A percentile compares a stretch with the other conserved stretches of the same genome.
Conservation (phyloP, 2,888 invertebrate genomes). For the Erebia epiphron region DNA sequence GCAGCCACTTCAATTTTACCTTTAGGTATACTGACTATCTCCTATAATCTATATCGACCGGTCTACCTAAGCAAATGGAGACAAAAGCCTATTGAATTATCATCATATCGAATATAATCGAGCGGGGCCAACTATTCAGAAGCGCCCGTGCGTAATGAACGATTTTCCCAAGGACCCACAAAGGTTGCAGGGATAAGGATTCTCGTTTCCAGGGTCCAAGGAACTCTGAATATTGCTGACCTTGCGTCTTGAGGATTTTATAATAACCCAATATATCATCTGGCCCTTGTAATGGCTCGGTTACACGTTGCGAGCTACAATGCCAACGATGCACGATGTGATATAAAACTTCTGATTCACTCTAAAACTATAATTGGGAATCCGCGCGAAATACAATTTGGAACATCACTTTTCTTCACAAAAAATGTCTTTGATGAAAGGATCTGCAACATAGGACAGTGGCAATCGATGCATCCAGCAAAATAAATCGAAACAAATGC, state of each 20-base stretch:
- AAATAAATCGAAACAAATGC: too few species aligned
- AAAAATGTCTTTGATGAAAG: too few species aligned
- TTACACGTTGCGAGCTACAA: not conserved
- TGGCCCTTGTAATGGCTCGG: slow-evolving; percentile 15
- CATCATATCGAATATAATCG: slow-evolving; percentile 1
- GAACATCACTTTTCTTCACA: not conserved
- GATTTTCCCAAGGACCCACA: slow-evolving; percentile 17
- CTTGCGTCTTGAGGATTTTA: slow-evolving; percentile 30
- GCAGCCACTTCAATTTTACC: too few species aligned
- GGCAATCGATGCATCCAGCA: too few species aligned
- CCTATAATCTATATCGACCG: too few species aligned
- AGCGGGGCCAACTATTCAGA: slow-evolving; percentile 1
- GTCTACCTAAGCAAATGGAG: not conserved
- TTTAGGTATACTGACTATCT: too few species aligned
- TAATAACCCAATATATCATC: slow-evolving; percentile 37
- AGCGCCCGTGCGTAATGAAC: slow-evolving; percentile 5
- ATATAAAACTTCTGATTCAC: too few species aligned
- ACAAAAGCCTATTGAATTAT: not conserved
- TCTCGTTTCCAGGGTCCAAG: slow-evolving; percentile 3
- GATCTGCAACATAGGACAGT: not conserved
- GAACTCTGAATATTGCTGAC: slow-evolving; percentile 33
- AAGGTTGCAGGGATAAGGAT: slow-evolving; percentile 21
- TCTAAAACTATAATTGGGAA: not conserved
- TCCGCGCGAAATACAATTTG: not conserved
- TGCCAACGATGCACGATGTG: too few species aligned